Percentiles rank a stretch among this genome's conserved stretches.
phyloP scores from a whole-genome alignment of 1,140 invertebrate genomes.

The Drosophila carrolli region DNA sequence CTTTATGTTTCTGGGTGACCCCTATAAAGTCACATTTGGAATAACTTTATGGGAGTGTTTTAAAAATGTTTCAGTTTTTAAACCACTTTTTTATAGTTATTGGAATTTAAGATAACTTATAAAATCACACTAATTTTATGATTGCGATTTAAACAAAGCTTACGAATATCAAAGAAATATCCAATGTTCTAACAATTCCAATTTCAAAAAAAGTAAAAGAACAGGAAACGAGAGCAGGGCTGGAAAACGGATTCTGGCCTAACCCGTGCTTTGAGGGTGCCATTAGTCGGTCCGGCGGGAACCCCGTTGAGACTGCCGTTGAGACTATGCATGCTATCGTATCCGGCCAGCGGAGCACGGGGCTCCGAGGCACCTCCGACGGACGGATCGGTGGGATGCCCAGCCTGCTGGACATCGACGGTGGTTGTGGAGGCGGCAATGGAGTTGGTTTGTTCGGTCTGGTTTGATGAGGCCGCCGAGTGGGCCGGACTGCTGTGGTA shows the following conservation, averaged over 20 bases:
- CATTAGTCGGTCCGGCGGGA: constrained; percentile 30
- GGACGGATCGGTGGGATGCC: constrained; percentile 39
- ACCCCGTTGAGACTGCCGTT: constrained; percentile 58
- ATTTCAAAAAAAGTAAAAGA: neutral
- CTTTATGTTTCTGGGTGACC: too few relatives aligned
- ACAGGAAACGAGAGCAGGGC: neutral
- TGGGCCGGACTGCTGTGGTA: constrained; percentile 70
- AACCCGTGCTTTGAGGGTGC: constrained; percentile 68
- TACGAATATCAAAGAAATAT: too few relatives aligned
- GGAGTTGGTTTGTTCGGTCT: constrained; percentile 76
- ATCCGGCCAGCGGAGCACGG: constrained; percentile 63
- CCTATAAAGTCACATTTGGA: too few relatives aligned
- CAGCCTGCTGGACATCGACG: constrained; percentile 41
- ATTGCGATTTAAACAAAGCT: too few relatives aligned
- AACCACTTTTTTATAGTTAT: neutral
- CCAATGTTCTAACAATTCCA: constrained; percentile 11
- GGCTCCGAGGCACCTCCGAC: constrained; percentile 24
- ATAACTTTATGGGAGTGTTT: too few relatives aligned
- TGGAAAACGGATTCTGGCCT: constrained; percentile 23
- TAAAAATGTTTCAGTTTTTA: neutral
- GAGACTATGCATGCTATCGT: constrained; percentile 70
- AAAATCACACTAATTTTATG: too few relatives aligned
- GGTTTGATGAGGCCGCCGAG: constrained; percentile 75
- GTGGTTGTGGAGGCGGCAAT: constrained; percentile 35
- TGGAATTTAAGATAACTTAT: neutral